Base-by-base conservation (phyloP, 2,888 invertebrate species). In the Pharmacophagus antenor region DNA sequence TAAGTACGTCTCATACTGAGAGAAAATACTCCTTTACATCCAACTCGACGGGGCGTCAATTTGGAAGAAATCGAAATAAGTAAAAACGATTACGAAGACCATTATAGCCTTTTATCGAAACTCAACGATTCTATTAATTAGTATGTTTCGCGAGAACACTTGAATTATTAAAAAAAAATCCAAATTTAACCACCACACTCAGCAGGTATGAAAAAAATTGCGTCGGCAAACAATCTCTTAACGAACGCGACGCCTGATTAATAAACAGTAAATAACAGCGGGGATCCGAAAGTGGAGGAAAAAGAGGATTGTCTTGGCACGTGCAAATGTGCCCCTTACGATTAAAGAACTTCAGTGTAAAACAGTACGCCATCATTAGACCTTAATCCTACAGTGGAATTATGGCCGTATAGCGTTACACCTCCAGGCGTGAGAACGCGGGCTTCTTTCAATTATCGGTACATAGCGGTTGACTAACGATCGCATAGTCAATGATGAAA, bases 271-370 rank as follows among this genome's bases (percentile, higher is more conserved):
- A 70, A 65, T 68, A 80, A 71, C 80, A 82, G 82, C 79, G 74
- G 81, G 80, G 70, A 68, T 50, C 59, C 64, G 56, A 67, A 62
- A 59, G 68, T 70, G 79, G 81, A 85, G 85, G 80, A 85, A 85
- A 86, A 74, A 68, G 66, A 76, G 70, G 70, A 71, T 77, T 84
- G 80, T 79, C 82, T 84, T 80, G 70, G 71, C 64, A 76, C 44
- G 48, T 41, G 42, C 47, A 17, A 56, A 53, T 18, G 10, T 56
- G 31, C 48, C 17, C 23, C 41, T n/a, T 57, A 53, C 22, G 7
- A 10, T 17, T 27, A 22, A 2, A 31, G 2, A 7, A 0, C 7
- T 42, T 48, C 22, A 20, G 42, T n/a, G 27, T 42, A 50, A 52
- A 56, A 3, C 50, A 2, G 41, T 21, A 17, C 41, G 18, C 18